Conservation (phyloP, 2,113 vertebrate genomes). For the Pluvialis apricaria region DNA sequence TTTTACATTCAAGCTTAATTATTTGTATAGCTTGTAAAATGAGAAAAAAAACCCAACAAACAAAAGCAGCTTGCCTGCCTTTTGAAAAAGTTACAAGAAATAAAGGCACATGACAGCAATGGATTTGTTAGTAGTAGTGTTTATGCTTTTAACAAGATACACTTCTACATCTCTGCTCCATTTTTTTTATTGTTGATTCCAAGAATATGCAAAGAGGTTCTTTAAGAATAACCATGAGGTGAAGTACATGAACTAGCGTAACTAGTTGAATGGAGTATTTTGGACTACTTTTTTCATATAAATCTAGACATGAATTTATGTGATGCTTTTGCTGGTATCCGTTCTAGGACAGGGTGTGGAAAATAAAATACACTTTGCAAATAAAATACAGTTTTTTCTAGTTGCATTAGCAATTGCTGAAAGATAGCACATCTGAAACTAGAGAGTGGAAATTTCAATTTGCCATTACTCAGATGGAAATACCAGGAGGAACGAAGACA, state of each 20-base stretch:
- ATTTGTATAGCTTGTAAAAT: neutral
- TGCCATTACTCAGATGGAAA: neutral
- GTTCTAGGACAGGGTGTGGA: neutral
- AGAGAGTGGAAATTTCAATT: slow-evolving; percentile 15
- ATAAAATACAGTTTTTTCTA: neutral
- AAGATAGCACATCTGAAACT: neutral
- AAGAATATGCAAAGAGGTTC: neutral
- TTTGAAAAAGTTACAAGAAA: neutral
- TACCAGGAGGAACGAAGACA: neutral
- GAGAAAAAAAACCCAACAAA: neutral
- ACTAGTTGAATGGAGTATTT: neutral
- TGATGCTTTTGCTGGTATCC: neutral
- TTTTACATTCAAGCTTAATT: neutral
- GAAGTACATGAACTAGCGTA: neutral
- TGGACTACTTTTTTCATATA: neutral
- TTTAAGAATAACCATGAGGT: neutral
- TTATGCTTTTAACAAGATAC: neutral
- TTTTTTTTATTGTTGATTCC: neutral
- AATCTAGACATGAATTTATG: neutral
- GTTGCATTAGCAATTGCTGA: neutral
- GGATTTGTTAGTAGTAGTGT: neutral
- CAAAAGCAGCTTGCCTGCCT: neutral
- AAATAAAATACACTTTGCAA: neutral
- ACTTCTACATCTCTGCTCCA: neutral
- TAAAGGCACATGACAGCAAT: neutral